Evolutionary conservation across 2,888 invertebrate species (phyloP).

Genomic region (Hirtodrosophila duncani): DNA sequence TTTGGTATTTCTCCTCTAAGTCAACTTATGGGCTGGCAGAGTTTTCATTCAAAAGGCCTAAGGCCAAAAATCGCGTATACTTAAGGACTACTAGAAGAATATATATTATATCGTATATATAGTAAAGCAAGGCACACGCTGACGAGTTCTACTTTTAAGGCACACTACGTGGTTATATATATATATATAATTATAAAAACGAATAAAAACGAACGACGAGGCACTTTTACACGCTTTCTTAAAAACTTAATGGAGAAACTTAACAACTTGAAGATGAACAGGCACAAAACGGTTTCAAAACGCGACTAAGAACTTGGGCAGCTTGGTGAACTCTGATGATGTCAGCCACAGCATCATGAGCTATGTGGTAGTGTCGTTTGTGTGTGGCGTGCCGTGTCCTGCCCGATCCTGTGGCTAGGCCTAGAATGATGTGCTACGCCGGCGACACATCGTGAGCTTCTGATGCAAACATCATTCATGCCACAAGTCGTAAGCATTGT

Average conservation of each 20-base stretch:
- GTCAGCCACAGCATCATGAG: not conserved
- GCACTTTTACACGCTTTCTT: slow-evolving; percentile 35
- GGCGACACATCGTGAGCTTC: slow-evolving; percentile 77
- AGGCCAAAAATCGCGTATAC: slow-evolving; percentile 30
- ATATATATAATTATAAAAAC: slow-evolving; percentile 34
- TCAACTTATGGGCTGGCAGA: slow-evolving; percentile 65
- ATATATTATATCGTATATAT: slow-evolving; percentile 15
- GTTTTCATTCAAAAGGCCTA: slow-evolving; percentile 29
- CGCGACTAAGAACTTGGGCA: slow-evolving; percentile 36
- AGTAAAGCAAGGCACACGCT: slow-evolving; percentile 57
- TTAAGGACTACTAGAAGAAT: slow-evolving; percentile 23
- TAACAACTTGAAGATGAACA: slow-evolving; percentile 34
- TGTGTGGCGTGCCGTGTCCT: slow-evolving; percentile 73
- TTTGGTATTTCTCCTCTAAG: slow-evolving; percentile 33
- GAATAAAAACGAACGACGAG: slow-evolving; percentile 30
- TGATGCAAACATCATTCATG: slow-evolving; percentile 72
- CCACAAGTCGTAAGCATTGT: slow-evolving; percentile 68
- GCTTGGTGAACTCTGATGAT: not conserved
- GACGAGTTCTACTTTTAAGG: too few species aligned
- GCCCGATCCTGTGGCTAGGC: slow-evolving; percentile 79
- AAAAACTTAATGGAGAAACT: slow-evolving; percentile 34
- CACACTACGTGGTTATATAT: slow-evolving; percentile 18
- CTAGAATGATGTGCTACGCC: slow-evolving; percentile 78
- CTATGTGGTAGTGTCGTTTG: slow-evolving; percentile 28
- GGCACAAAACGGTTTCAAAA: slow-evolving; percentile 54